Evolutionary conservation across 2,113 vertebrate genomes (phyloP).

Genomic region (Oreochromis niloticus): DNA sequence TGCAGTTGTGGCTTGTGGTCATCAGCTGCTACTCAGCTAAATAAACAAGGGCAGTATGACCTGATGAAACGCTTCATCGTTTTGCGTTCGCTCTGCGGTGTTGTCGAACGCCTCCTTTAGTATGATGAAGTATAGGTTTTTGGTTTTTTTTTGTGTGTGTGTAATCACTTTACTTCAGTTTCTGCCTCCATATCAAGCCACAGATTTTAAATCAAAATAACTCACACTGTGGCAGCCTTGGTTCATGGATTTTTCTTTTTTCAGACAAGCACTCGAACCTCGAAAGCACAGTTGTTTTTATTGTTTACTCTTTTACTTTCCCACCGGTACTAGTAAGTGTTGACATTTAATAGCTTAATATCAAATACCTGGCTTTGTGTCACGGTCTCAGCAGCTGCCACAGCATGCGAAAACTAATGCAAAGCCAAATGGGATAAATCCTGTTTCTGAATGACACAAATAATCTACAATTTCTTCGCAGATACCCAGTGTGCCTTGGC

Average conservation of each 20-base stretch:
- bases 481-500: conserved; percentile 84
- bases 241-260: background rate
- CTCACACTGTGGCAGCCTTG: background rate
- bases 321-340: background rate
- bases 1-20: conserved; percentile 6
- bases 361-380: background rate
- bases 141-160: background rate
- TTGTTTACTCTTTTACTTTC: background rate
- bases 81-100: background rate
- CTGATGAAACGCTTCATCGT: background rate
- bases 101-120: background rate
- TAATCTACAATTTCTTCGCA: conserved; percentile 37
- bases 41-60: conserved; percentile 30
- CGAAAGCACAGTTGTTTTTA: background rate
- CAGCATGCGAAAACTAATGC: background rate
- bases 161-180: background rate
- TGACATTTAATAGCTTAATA: background rate
- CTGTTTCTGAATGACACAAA: conserved; percentile 3
- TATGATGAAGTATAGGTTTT: background rate
- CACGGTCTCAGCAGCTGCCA: background rate
- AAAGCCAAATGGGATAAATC: background rate
- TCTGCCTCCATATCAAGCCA: background rate
- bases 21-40: conserved; percentile 21
- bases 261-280: background rate
- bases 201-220: background rate